Evolutionary conservation across 2,888 invertebrate species (phyloP), one percentile per base, ranked within the genome.

Genomic region (Hydriomena furcata): DNA sequence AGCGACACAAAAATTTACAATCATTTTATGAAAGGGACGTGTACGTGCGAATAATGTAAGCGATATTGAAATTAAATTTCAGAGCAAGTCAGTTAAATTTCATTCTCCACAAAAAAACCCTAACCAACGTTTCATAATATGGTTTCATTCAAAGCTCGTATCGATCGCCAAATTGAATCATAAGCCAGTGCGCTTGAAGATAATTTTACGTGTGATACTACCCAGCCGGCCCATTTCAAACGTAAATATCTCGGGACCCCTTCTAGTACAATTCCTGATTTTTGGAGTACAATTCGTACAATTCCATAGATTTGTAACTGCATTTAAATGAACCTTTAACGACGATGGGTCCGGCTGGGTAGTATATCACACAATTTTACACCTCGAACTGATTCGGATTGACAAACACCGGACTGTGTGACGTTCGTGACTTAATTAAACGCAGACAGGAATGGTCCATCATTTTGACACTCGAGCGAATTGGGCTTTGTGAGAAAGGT

Each of bases 351-450:
- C n/a, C n/a, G n/a, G n/a, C n/a, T n/a, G n/a, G n/a, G n/a, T n/a
- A n/a, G n/a, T n/a, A n/a, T n/a, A n/a, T 35, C 8, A 34, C 10
- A 2, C 10, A 10, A 30, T 30, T 41, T 41, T 12, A 41, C 31
- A 31, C 23, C 23, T n/a, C 8, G 13, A n/a, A n/a, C 1, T 23
- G 23, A 31, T 23, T 13, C n/a, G 8, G 24, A 41, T 31, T 31
- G 41, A 41, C 10, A 24, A n/a, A 17, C 30, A 7, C 24, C 8
- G 24, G 13, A 21, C 31, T 23, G 68, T 62, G 58, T 69, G 63
- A 72, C 61, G 78, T 71, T 73, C 81, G 81, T 82, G 81, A 80
- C 81, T 81, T 77, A 76, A 81, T 81, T 80, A 81, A 77, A 71
- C 38, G 61, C 60, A 66, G 67, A 71, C 71, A 76, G 70, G 74